Conservation (phyloP, 2,888 invertebrate species). For the Drosophila demipolita region DNA sequence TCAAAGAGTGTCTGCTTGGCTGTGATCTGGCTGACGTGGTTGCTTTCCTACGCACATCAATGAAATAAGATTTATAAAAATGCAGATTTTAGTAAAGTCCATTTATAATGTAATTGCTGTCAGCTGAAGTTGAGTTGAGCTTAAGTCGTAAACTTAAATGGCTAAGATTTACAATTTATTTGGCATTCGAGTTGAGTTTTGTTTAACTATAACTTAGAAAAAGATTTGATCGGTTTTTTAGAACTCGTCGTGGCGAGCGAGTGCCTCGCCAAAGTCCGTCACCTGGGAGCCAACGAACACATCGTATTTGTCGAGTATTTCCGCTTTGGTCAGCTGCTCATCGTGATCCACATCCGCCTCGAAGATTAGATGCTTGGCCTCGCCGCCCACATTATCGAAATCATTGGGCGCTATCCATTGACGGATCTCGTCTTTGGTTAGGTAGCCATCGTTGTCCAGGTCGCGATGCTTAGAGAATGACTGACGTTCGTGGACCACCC, state of each 20-base stretch:
- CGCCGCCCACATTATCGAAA: slow-evolving; percentile 98
- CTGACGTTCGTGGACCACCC: slow-evolving; percentile 97
- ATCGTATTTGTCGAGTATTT: slow-evolving; percentile 97
- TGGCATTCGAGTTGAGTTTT: slow-evolving; percentile 54
- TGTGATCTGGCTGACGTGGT: slow-evolving; percentile 44
- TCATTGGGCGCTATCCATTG: slow-evolving; percentile 98
- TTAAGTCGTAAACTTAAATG: slow-evolving; percentile 18
- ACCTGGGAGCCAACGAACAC: slow-evolving; percentile 99
- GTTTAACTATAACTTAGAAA: not conserved
- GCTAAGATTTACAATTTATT: slow-evolving; percentile 52
- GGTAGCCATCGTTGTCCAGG: slow-evolving; percentile 89
- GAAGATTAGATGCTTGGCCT: slow-evolving; percentile 97
- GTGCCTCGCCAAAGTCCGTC: slow-evolving; percentile 98
- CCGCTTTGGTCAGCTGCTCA: slow-evolving; percentile 94
- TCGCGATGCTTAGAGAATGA: slow-evolving; percentile 91
- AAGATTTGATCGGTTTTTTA: slow-evolving; percentile 85
- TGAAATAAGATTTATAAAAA: slow-evolving; percentile 5
- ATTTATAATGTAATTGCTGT: slow-evolving; percentile 60
- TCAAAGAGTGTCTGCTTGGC: not conserved
- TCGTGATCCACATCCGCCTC: slow-evolving; percentile 97
- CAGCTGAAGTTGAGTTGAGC: not conserved
- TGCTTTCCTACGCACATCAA: slow-evolving; percentile 47
- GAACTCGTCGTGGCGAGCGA: slow-evolving; percentile 98
- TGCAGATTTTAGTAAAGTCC: slow-evolving; percentile 18
- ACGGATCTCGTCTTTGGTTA: slow-evolving; percentile 95